These are phyloP conservation scores for Anoplius nigerrimus DNA, from an alignment of 2,888 invertebrate genomes.

Conservation along the genomic window DNA sequence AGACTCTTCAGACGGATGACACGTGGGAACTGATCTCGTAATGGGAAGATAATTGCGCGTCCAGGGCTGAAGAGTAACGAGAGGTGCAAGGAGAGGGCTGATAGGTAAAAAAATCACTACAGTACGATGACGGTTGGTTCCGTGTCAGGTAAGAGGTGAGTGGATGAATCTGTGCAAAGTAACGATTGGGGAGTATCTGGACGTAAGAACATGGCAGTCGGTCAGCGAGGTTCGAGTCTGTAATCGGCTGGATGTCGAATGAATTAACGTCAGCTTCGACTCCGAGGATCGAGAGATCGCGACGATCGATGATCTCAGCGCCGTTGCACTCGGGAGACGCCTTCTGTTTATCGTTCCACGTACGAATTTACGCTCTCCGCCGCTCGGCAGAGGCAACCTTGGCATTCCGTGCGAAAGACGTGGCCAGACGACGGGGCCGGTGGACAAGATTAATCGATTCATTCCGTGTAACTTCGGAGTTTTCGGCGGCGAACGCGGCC, in stretches of 20 bases:
- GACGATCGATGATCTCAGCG: constrained; percentile 39
- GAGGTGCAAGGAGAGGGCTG: no score
- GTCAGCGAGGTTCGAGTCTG: no score
- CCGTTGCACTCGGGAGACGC: constrained; percentile 17
- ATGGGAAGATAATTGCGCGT: constrained; percentile 26
- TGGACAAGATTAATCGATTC: constrained; percentile 2
- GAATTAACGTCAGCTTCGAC: no score
- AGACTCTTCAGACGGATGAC: constrained; percentile 16
- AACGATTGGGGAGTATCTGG: no score
- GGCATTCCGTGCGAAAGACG: constrained; percentile 45
- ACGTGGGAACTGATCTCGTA: constrained; percentile 24
- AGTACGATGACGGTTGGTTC: no score
- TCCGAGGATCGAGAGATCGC: no score
- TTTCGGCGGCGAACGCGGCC: background rate
- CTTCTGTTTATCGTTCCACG: constrained; percentile 41
- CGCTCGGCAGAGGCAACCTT: constrained; percentile 41
- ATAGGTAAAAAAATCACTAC: no score
- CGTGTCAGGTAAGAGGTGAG: no score
- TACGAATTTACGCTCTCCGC: constrained; percentile 46
- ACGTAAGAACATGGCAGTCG: no score
- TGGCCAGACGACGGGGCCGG: constrained; percentile 4
- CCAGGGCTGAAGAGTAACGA: background rate
- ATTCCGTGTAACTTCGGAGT: background rate
- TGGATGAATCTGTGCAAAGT: no score
- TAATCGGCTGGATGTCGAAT: no score